These are phyloP conservation scores for Lynx canadensis DNA, from an alignment of 2,113 vertebrate species.

Conservation along the genomic window DNA sequence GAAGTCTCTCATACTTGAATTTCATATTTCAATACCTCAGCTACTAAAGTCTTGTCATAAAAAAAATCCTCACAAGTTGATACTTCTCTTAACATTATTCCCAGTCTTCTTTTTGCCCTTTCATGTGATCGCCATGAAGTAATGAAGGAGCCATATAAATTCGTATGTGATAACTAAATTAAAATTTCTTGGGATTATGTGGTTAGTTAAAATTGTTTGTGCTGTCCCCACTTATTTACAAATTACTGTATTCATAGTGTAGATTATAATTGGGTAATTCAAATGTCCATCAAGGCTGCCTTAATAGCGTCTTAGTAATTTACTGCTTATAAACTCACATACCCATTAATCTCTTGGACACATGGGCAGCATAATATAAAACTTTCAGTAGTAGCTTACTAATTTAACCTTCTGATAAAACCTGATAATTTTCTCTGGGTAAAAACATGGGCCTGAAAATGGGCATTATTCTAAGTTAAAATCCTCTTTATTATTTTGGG, in stretches of 20 bases:
- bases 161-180: background rate
- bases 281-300: background rate
- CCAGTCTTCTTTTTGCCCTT: background rate
- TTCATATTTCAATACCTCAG: background rate
- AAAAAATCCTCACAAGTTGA: background rate
- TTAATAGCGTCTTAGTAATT: conserved; percentile 25
- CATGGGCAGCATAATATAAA: background rate
- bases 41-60: background rate
- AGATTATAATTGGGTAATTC: background rate
- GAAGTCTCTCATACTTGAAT: background rate
- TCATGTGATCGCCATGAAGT: background rate
- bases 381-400: background rate
- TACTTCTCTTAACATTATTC: background rate
- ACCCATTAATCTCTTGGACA: conserved; percentile 20
- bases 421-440: background rate
- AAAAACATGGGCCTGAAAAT: background rate
- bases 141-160: background rate
- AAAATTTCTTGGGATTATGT: background rate
- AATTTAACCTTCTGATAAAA: background rate
- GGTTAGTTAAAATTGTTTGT: conserved; percentile 25
- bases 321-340: conserved; percentile 23
- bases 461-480: background rate
- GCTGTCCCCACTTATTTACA: conserved; percentile 45
- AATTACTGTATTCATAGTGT: background rate
- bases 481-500: background rate